Evolutionary conservation across 2,888 invertebrate genomes (phyloP), one percentile per base, ranked within the genome.

Genomic region (Clunio marinus): DNA sequence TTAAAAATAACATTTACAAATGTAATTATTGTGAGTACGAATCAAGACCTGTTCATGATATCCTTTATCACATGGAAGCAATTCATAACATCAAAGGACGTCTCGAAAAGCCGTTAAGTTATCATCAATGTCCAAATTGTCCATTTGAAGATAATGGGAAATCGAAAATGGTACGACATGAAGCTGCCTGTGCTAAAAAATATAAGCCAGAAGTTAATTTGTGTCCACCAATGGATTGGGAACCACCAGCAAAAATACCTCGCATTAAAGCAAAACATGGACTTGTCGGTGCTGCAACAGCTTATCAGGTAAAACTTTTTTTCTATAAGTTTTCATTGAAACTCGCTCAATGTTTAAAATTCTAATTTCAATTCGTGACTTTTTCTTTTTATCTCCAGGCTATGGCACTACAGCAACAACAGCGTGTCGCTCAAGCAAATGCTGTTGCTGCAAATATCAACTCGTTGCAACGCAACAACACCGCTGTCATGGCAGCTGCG

Each of bases 91-190:
- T 89, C 15, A 83, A 89, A 73, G 94, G 92, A 3, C 86, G 89
- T 70, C 79, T 96, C 70, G 93, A 94, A 74, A 84, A 91, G 71
- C 91, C 92, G 1, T 88, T 90, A 25, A 88, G 91, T 0, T 90
- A 90, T 77, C 94, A 94, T 77, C 93, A 94, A 76, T 96, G 96
- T 76, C 88, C 91, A 0, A 91, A 93, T 75, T 96, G 96, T 81
- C 91, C 93, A 1, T 96, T 94, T 75, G 96, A 96, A 77, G 93
- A 94, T 73, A 93, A 93, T 74, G 91, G 93, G 68, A 95, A 93
- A 79, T 91, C 91, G 27, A 94, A 94, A 78, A 80, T 96, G 73
- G 91, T 89, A 0, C 84, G 94, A 41, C 96, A 96, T 81, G 83
- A 89, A 71, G 85, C 91, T 70, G 88, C 92, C 1, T 96, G 96